phyloP scores from a whole-genome alignment of 2,888 invertebrate genomes.

The Biston stratarius region DNA sequence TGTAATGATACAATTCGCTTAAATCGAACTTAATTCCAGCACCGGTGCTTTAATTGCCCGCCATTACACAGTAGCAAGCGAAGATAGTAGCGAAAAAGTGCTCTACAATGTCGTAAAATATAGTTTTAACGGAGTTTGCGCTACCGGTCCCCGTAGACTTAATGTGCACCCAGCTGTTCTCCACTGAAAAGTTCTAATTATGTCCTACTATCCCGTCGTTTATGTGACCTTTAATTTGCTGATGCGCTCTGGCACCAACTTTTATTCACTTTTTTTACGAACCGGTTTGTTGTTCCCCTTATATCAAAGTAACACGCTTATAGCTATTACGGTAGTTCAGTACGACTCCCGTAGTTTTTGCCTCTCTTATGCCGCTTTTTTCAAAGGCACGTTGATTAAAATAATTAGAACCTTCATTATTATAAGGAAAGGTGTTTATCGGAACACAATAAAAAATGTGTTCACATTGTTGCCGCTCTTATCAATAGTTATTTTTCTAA shows the following conservation, averaged over 20 bases:
- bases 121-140: conserved; percentile 44
- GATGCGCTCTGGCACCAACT: conserved; percentile 55
- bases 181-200: conserved; percentile 68
- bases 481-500: conserved; percentile 49
- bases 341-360: conserved; percentile 64
- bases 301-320: conserved; percentile 78
- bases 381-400: conserved; percentile 61
- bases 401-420: conserved; percentile 73
- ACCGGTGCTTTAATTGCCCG: conserved; percentile 49
- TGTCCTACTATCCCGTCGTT: conserved; percentile 61
- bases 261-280: conserved; percentile 58
- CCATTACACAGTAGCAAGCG: conserved; percentile 56
- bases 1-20: conserved; percentile 34
- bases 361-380: conserved; percentile 57
- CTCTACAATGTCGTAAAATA: conserved; percentile 49
- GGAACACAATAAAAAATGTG: conserved; percentile 48
- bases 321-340: conserved; percentile 71
- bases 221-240: conserved; percentile 75
- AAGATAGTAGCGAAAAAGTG: conserved; percentile 33
- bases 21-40: conserved; percentile 47
- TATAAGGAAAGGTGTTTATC: conserved; percentile 61
- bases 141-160: conserved; percentile 38
- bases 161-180: conserved; percentile 57
- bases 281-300: conserved; percentile 77
- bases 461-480: conserved; percentile 46